Conservation (phyloP, 2,797 vertebrate species). For the Molossus alvarezi region DNA sequence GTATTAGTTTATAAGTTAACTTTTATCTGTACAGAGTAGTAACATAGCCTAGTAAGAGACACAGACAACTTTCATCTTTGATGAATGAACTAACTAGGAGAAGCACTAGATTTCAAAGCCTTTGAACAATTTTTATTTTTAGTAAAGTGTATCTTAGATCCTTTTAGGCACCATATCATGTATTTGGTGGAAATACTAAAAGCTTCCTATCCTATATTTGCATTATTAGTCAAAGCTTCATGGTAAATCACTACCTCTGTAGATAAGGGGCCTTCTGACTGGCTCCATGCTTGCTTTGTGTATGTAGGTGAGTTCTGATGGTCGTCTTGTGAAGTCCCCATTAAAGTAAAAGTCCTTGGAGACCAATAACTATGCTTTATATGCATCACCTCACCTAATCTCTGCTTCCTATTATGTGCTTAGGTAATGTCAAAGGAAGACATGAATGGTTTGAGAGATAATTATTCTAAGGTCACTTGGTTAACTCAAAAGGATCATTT, state of each 20-base stretch:
- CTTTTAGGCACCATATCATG: background rate
- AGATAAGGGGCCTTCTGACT: background rate
- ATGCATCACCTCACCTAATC: background rate
- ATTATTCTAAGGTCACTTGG: constrained; percentile 8
- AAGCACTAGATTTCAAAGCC: constrained; percentile 6
- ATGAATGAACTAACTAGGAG: background rate
- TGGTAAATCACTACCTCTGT: background rate
- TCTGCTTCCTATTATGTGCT: background rate
- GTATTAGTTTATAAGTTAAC: constrained; percentile 25
- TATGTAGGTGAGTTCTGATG: background rate
- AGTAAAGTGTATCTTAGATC: background rate
- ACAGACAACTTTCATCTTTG: background rate
- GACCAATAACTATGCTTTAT: background rate
- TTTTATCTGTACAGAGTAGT: constrained; percentile 15
- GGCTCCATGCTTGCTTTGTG: background rate
- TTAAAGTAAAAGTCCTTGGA: background rate
- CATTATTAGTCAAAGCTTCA: background rate
- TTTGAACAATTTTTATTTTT: background rate
- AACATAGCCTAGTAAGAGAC: background rate
- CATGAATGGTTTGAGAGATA: background rate
- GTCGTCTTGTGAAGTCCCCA: background rate
- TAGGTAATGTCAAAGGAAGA: background rate
- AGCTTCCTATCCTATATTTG: background rate
- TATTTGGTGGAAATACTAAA: background rate
- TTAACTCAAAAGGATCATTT: constrained; percentile 5